Evolutionary conservation across 2,888 invertebrate species (phyloP), one percentile per base, ranked within the genome.

Genomic region (Drosophila neonasuta): DNA sequence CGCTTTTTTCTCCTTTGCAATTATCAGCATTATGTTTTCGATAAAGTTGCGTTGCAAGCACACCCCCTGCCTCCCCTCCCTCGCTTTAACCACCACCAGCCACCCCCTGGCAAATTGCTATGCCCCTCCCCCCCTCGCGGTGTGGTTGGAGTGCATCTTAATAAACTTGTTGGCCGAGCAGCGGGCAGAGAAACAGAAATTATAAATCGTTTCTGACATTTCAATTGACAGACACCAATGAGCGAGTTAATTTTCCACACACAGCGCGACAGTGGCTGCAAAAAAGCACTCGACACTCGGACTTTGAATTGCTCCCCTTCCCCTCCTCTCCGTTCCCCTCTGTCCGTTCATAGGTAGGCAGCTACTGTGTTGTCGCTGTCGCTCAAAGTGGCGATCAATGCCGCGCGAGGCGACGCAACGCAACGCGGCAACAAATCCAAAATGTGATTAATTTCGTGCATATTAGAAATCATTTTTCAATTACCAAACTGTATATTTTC

Each of bases 201-300:
- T 86, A 87, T 87, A 86, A 87, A 87, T 87, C 87, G 88, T 78
- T 86, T 81, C 79, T 87, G 87, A 88, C 87, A 88, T 86, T 87
- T 88, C 88, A 80, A 87, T 81, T 88, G 87, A 87, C 87, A 87
- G 87, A 84, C 80, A 81, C 87, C 88, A 87, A 87, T 87, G 87
- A 84, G 86, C 80, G 87, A 84, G 87, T 87, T 86, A 87, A 86
- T 86, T 86, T 86, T 76, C 80, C 80, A 77, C 48, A 42, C 67
- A 68, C 59, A 74, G 66, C 61, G 64, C 13, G 45, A 69, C 69
- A 61, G 74, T 74, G 74, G 30, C 74, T 74, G 74, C 74, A 42
- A 75, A 74, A 71, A 68, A 71, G 71, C 73, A 74, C 75, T 74
- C 68, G 71, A 67, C 74, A 57, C 44, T 62, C 57, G 44, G 59